Conservation (phyloP, 2,113 vertebrate genomes). For the Platycercus adscitus region DNA sequence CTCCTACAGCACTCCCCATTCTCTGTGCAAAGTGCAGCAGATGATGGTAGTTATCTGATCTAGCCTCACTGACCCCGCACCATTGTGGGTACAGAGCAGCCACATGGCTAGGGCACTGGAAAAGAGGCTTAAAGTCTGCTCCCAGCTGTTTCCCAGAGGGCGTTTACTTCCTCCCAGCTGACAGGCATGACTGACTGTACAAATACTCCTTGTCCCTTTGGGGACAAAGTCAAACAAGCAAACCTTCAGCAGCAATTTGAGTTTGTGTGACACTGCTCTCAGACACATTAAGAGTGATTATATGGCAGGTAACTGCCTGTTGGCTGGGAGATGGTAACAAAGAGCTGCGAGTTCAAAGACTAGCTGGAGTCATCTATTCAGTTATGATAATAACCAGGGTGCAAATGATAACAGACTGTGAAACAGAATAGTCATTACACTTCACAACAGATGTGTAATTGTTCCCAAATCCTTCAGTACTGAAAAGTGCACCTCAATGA, state of each 20-base stretch:
- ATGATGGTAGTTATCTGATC: background rate
- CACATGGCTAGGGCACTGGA: background rate
- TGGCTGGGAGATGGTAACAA: background rate
- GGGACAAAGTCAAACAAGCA: background rate
- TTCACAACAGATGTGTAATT: background rate
- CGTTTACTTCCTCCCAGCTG: conserved; percentile 24
- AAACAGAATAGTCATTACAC: background rate
- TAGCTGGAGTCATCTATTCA: background rate
- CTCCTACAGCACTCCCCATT: background rate
- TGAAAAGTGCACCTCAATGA: background rate
- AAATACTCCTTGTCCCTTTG: background rate
- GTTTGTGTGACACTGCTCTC: background rate
- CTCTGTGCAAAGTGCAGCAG: background rate
- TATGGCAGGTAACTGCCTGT: background rate
- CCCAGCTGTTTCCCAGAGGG: background rate
- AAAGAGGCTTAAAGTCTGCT: conserved; percentile 20
- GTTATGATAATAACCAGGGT: background rate
- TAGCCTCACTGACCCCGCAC: background rate
- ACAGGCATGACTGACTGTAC: background rate
- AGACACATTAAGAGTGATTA: background rate
- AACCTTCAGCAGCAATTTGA: background rate
- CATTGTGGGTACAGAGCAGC: background rate
- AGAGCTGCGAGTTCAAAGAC: background rate
- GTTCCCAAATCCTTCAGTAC: background rate
- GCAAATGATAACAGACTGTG: background rate